Evolutionary conservation across 2,113 vertebrate species (phyloP), one percentile per base, ranked within the genome.

Genomic region (Pantherophis guttatus): DNA sequence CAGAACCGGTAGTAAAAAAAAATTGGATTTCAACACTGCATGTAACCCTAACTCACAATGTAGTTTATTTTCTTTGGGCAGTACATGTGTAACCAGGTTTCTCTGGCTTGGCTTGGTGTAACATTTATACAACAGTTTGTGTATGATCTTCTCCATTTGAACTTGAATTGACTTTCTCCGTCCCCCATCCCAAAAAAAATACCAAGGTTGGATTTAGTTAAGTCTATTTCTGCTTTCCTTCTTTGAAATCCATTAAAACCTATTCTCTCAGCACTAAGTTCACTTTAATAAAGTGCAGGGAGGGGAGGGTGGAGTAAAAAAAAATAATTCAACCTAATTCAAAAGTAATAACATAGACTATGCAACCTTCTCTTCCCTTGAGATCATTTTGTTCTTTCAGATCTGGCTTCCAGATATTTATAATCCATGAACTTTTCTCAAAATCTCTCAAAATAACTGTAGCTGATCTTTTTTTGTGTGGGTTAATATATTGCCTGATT

Each of bases 371-470:
- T 24, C 92, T 24, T 65, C 54, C 92, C 75, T 92, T 94, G 94
- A 90, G 88, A 93, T 91, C 13, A n/a, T 95, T 95, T 85, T 92
- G 55, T 95, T 96, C 48, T 91, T 88, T 89, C 48, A 92, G 75
- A 65, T 0, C 11, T 91, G 39, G 1, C 92, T 95, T 94, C 29
- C 75, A 75, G 87, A 23, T 96, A 91, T 44, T 95, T 94, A 52
- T 0, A 93, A 33, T 94, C 90, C 5, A n/a, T 94, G 89, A 95
- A 93, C n/a, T 93, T 95, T 95, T 94, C 94, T 95, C 94, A 75
- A 93, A 95, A 94, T 95, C 95, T 95, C 94, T 53, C 62, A 94
- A 94, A 96, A 94, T 95, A 94, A 95, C 93, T 95, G 75, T 93
- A 89, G 91, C 29, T 94, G 33, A 91, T 93, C 90, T 94, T 44